Base-by-base conservation (phyloP, 2,888 invertebrate species). In the Drosophila atroscutellata region DNA sequence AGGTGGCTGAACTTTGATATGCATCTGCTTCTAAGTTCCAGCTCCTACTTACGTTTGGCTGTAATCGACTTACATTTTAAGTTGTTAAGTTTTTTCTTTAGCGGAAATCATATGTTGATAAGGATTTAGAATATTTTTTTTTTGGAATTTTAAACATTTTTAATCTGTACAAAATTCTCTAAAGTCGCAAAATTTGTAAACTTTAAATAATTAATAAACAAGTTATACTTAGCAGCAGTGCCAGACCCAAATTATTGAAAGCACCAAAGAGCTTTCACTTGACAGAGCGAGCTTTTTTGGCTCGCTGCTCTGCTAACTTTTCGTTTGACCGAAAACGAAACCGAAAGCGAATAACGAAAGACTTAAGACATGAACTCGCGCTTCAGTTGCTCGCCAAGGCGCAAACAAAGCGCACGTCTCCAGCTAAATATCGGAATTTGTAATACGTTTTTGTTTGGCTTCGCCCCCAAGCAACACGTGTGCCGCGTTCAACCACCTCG, bases 311-410 rank as follows among this genome's bases (percentile, higher is more conserved):
- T 45, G 42, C 20, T 69, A 64, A 60, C 37, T 60, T 60, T 67
- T 62, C 7, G 32, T 30, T 37, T 15, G 45, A 34, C 37, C 45
- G 37, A 34, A 52, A 66, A 55, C 47, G 49, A 28, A 55, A 47
- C 32, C 39, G 32, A 63, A 66, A 52, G 15, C 60, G 37, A 52
- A 58, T 70, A 72, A 76, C 86, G 77, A 87, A 87, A 83, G 84
- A 88, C 86, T 87, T 70, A 65, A 77, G 82, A 69, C 72, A 81
- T 86, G 73, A 87, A 89, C 86, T 52, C 32, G 77, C 7, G 54
- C 57, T 32, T 63, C 86, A 91, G 90, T 91, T 82, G 77, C 80
- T 80, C 67, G 73, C 75, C 79, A 85, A 80, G 83, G 72, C 84
- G 81, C 81, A 72, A 83, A 67, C 84, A 60, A 59, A 79, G 70